Percentiles rank a stretch among this genome's conserved stretches.
Conservation (phyloP, 2,113 vertebrate species). For the Heliornis fulica region DNA sequence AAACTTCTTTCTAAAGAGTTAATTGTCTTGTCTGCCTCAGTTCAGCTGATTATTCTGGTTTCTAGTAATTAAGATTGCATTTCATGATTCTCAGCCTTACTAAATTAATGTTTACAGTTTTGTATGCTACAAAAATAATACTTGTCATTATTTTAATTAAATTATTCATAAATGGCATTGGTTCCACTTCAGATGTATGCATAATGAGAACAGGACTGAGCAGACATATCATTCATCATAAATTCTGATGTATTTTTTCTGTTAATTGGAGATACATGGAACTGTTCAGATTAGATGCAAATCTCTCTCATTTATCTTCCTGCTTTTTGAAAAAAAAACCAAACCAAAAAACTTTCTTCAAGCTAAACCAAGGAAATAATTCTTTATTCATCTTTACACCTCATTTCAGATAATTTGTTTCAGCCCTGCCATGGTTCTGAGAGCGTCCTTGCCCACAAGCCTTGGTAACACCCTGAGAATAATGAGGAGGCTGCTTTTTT, state of each 20-base stretch:
- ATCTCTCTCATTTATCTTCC: not conserved
- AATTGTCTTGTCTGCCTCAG: not conserved
- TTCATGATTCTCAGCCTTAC: constrained; percentile 14
- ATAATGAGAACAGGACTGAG: not conserved
- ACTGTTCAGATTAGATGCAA: not conserved
- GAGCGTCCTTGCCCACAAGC: not conserved
- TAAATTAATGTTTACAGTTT: constrained; percentile 42
- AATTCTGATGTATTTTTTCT: not conserved
- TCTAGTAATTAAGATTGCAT: constrained; percentile 34
- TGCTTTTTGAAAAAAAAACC: not conserved
- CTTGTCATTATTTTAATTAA: constrained; percentile 47
- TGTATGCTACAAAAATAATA: constrained; percentile 22
- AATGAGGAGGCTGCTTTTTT: not conserved
- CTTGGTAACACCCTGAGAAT: not conserved
- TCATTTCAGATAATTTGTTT: not conserved
- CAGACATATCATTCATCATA: not conserved
- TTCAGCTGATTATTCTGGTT: constrained; percentile 11
- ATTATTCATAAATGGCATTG: constrained; percentile 52
- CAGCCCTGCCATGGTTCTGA: not conserved
- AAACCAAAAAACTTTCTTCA: not conserved
- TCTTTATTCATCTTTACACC: not conserved
- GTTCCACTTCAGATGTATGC: constrained; percentile 59
- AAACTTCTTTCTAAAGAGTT: not conserved
- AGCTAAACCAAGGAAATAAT: not conserved
- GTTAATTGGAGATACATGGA: not conserved